Percentiles rank a stretch among this genome's conserved stretches.
Conservation (phyloP, 1,140 invertebrate species). For the Eciton burchellii region DNA sequence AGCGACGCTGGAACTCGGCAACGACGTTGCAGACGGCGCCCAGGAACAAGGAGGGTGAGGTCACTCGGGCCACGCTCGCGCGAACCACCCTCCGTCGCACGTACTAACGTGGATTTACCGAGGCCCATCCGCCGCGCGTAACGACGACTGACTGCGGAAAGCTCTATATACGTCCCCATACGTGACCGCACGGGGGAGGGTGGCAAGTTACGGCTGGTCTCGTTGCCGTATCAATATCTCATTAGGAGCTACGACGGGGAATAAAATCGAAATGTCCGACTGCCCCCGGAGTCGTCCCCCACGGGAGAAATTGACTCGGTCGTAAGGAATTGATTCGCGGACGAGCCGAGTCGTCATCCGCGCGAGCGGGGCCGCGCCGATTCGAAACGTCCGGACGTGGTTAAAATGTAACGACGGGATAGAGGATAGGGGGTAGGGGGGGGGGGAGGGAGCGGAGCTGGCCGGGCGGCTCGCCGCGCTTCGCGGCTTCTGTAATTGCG, state of each 20-base stretch:
- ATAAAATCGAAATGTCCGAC: conserved; percentile 64
- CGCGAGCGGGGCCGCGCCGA: not conserved
- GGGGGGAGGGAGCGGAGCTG: too few relatives aligned
- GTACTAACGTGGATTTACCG: conserved; percentile 77
- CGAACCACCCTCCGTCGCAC: conserved; percentile 69
- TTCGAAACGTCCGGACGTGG: not conserved
- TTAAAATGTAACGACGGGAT: too few relatives aligned
- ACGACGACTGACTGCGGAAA: conserved; percentile 71
- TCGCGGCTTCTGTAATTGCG: conserved; percentile 39
- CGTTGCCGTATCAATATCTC: conserved; percentile 77
- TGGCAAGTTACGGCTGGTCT: conserved; percentile 63
- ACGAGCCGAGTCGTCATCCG: too few relatives aligned
- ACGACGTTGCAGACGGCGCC: conserved; percentile 75
- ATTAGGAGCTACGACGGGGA: conserved; percentile 71
- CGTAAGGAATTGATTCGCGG: too few relatives aligned
- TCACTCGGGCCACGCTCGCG: conserved; percentile 69
- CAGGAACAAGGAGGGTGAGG: conserved; percentile 76
- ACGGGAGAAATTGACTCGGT: too few relatives aligned
- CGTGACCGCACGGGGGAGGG: not conserved
- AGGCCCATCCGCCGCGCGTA: conserved; percentile 67
- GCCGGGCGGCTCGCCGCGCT: too few relatives aligned
- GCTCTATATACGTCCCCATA: conserved; percentile 63
- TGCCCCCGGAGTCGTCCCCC: conserved; percentile 13
- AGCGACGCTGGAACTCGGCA: conserved; percentile 69
- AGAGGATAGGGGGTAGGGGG: too few relatives aligned